Percentiles rank a stretch among this genome's conserved stretches.
phyloP scores from a whole-genome alignment of 1,140 invertebrate genomes.

The Drosophila sproati region DNA sequence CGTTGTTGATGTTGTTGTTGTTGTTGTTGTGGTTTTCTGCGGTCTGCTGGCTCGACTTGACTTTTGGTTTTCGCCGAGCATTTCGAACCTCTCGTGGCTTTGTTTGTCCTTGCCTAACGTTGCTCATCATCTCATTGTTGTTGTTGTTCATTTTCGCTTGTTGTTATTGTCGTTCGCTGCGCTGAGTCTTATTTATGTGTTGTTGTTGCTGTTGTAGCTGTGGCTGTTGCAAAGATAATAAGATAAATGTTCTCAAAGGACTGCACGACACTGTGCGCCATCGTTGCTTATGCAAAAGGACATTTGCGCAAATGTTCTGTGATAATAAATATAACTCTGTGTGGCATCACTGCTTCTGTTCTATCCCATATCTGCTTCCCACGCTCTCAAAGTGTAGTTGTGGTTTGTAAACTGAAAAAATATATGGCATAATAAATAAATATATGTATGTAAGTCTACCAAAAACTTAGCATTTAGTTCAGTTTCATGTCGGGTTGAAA shows the following conservation, averaged over 20 bases:
- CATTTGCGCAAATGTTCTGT: conserved; percentile 83
- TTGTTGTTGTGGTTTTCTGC: conserved; percentile 42
- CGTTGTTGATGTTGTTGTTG: conserved; percentile 5
- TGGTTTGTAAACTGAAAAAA: conserved; percentile 20
- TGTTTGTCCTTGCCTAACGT: conserved; percentile 82
- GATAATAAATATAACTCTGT: conserved; percentile 82
- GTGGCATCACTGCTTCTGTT: conserved; percentile 58
- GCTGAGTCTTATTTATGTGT: conserved; percentile 80
- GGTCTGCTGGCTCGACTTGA: conserved; percentile 79
- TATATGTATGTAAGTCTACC: conserved; percentile 10
- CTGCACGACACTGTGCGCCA: conserved; percentile 67
- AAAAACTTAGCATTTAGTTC: conserved; percentile 68
- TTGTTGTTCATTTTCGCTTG: conserved; percentile 40
- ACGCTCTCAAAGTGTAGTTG: conserved; percentile 2
- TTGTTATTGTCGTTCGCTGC: conserved; percentile 40
- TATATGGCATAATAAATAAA: conserved; percentile 14
- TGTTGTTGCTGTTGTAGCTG: conserved; percentile 41
- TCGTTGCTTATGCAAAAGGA: conserved; percentile 79
- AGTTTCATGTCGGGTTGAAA: conserved; percentile 64
- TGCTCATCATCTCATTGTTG: conserved; percentile 75
- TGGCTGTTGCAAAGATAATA: conserved; percentile 79
- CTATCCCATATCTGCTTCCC: background rate
- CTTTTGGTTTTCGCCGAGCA: conserved; percentile 78
- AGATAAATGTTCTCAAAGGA: conserved; percentile 82
- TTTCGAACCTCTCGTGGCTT: conserved; percentile 70